phyloP scores from a whole-genome alignment of 2,888 invertebrate genomes.

The Nebria brevicollis region DNA sequence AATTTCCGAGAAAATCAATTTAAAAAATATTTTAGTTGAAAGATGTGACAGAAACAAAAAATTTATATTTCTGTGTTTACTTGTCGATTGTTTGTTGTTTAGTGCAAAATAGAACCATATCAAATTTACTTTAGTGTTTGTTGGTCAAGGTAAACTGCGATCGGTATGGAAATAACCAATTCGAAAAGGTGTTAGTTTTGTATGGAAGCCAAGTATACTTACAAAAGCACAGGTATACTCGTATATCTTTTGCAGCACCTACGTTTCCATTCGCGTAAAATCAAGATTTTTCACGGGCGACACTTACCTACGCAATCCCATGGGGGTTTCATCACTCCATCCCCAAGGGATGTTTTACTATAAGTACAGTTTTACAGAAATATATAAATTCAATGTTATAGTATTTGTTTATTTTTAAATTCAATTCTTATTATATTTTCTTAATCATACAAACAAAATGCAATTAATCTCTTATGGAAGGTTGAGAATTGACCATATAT shows the following conservation, averaged over 20 bases:
- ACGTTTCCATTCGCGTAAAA: neutral
- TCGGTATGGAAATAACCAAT: neutral
- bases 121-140: neutral
- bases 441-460: too few species aligned
- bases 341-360: neutral
- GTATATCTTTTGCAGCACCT: neutral
- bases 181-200: neutral
- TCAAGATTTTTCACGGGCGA: neutral
- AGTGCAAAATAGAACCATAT: constrained; percentile 29
- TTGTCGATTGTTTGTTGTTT: too few species aligned
- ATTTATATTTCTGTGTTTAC: too few species aligned
- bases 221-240: neutral
- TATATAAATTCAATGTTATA: neutral
- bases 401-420: neutral
- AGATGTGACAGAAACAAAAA: too few species aligned
- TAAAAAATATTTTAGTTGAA: too few species aligned
- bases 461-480: too few species aligned
- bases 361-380: neutral
- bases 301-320: neutral
- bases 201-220: neutral
- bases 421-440: too few species aligned
- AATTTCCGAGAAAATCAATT: too few species aligned
- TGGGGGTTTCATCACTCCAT: neutral
- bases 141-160: constrained; percentile 43
- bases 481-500: neutral